Evolutionary conservation across 2,888 invertebrate species (phyloP).

Genomic region (Polydrusus cervinus): DNA sequence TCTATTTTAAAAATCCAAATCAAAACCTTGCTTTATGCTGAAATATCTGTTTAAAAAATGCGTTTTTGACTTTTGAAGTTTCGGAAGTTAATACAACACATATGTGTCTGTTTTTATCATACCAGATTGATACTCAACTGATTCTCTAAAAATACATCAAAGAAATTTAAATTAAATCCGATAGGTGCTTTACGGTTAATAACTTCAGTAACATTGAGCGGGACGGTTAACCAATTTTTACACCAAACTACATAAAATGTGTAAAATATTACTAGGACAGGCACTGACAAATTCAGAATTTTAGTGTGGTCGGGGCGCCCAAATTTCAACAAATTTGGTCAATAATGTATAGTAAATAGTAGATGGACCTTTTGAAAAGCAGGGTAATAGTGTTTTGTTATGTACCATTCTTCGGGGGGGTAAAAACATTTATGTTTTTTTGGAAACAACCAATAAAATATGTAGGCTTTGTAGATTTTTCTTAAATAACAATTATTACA

Average conservation of each 20-base stretch:
- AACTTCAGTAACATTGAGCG: conserved; percentile 1
- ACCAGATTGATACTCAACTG: conserved; percentile 22
- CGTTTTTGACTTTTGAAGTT: conserved; percentile 22
- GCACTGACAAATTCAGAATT: too few species aligned
- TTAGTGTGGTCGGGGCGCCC: too few species aligned
- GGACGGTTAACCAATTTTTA: neutral
- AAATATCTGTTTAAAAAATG: conserved; percentile 10
- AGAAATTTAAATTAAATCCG: conserved; percentile 41
- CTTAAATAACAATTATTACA: neutral
- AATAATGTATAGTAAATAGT: too few species aligned
- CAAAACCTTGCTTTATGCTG: neutral
- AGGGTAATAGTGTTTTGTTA: too few species aligned
- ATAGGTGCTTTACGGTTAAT: conserved; percentile 34
- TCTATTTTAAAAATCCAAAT: neutral
- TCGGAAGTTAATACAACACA: conserved; percentile 39
- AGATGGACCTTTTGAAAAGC: too few species aligned
- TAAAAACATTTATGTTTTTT: too few species aligned
- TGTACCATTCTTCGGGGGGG: too few species aligned
- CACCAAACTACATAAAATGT: conserved; percentile 8
- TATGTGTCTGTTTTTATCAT: conserved; percentile 32
- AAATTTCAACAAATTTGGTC: too few species aligned
- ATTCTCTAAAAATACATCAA: conserved; percentile 43
- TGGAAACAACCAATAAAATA: too few species aligned
- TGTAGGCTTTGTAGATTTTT: too few species aligned
- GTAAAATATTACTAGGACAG: neutral